These are phyloP conservation scores for Oryzaephilus surinamensis DNA, from an alignment of 1,140 invertebrate species.

Conservation along the genomic window DNA sequence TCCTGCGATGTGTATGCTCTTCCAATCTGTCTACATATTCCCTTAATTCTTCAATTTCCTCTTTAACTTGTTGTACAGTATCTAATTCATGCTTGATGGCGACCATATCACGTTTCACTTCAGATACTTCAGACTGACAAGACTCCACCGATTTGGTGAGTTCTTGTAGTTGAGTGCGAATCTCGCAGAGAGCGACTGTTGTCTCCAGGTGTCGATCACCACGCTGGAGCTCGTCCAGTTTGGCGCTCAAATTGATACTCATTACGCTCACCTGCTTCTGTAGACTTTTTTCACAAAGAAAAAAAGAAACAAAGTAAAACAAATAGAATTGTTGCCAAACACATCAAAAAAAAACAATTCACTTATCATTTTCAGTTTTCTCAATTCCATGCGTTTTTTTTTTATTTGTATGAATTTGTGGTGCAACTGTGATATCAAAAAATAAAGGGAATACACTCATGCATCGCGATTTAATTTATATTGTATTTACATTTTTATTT, in stretches of 20 bases:
- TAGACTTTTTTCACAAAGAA: constrained; percentile 56
- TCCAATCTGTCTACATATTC: constrained; percentile 84
- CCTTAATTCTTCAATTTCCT: constrained; percentile 83
- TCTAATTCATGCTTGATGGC: constrained; percentile 88
- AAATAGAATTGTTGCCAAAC: too few relatives aligned
- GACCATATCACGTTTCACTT: constrained; percentile 87
- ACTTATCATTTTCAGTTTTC: too few relatives aligned
- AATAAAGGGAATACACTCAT: too few relatives aligned
- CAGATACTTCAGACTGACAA: constrained; percentile 83
- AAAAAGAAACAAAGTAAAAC: too few relatives aligned
- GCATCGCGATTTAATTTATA: too few relatives aligned
- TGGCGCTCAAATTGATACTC: constrained; percentile 86
- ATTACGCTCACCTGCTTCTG: constrained; percentile 93
- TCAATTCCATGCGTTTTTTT: too few relatives aligned
- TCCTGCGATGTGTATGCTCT: constrained; percentile 75
- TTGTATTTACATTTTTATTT: too few relatives aligned
- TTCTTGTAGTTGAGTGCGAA: constrained; percentile 80
- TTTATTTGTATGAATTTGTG: too few relatives aligned
- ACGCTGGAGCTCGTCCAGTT: constrained; percentile 75
- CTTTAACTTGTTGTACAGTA: constrained; percentile 85
- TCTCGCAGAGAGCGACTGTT: constrained; percentile 80
- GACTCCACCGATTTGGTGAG: constrained; percentile 87
- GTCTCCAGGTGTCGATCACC: constrained; percentile 79
- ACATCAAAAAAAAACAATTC: too few relatives aligned
- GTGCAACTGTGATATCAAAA: too few relatives aligned